Evolutionary conservation across 35 echinoderm and acorn worm species (phyloP).

Genomic region (Ophioderma brevispina): DNA sequence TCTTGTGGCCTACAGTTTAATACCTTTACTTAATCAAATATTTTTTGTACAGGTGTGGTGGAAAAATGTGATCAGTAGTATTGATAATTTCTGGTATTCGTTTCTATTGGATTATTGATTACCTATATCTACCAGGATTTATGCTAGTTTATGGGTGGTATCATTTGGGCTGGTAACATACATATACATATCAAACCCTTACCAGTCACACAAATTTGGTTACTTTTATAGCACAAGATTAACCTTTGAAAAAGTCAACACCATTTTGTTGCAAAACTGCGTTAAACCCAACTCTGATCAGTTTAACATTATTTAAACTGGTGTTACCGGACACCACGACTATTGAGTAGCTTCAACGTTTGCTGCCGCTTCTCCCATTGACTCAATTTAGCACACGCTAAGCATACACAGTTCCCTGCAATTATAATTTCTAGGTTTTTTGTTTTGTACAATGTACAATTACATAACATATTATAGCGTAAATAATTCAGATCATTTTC

Average conservation of each 20-base stretch:
- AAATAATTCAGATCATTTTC: too few relatives aligned
- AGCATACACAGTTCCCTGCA: too few relatives aligned
- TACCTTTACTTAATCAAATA: background rate
- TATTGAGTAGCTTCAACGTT: too few relatives aligned
- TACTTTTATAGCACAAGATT: background rate
- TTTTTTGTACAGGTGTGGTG: background rate
- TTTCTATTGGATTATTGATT: constrained; percentile 8
- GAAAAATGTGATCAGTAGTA: constrained; percentile 7
- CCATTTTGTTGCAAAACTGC: background rate
- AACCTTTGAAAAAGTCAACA: background rate
- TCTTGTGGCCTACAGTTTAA: background rate
- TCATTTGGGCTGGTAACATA: background rate
- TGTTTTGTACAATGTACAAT: too few relatives aligned
- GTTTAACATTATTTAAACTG: too few relatives aligned
- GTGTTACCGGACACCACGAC: too few relatives aligned
- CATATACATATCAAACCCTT: background rate
- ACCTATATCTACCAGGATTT: background rate
- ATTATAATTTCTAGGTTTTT: too few relatives aligned
- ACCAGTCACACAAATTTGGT: background rate
- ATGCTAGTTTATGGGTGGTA: background rate
- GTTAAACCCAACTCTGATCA: too few relatives aligned
- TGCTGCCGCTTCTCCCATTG: too few relatives aligned
- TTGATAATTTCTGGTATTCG: background rate
- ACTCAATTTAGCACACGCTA: too few relatives aligned
- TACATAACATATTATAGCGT: too few relatives aligned